Evolutionary conservation across 1,140 invertebrate genomes (phyloP).

Genomic region (Hyles vespertilio): DNA sequence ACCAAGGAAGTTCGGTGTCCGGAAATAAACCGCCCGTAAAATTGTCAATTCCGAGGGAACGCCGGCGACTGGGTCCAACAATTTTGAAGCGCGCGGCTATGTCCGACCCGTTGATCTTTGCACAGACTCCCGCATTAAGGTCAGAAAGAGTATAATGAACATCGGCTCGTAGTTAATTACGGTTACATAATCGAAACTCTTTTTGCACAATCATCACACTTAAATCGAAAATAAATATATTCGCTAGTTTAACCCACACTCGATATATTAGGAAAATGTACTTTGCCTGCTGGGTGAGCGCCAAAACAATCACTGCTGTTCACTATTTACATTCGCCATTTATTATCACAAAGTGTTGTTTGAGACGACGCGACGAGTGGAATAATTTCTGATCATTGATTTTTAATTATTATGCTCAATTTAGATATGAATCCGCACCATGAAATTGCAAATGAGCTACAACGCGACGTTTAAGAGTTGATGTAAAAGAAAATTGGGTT

Average conservation of each 20-base stretch:
- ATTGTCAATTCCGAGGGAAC: constrained; percentile 78
- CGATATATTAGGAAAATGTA: constrained; percentile 47
- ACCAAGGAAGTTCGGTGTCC: constrained; percentile 70
- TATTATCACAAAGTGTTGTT: background rate
- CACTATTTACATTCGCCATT: constrained; percentile 43
- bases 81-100: constrained; percentile 44
- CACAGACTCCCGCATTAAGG: background rate
- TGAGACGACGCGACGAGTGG: background rate
- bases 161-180: too few species aligned
- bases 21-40: constrained; percentile 79
- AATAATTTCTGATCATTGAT: constrained; percentile 1
- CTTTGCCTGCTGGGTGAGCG: constrained; percentile 58
- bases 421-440: background rate
- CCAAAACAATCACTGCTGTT: constrained; percentile 71
- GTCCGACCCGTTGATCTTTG: constrained; percentile 20
- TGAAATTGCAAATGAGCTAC: constrained; percentile 29
- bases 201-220: too few species aligned
- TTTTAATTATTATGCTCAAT: background rate
- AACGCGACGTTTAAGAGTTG: constrained; percentile 29
- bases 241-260: constrained; percentile 14
- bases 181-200: too few species aligned
- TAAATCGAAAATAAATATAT: background rate
- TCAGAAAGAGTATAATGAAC: background rate
- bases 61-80: constrained; percentile 52
- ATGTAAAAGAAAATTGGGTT: constrained; percentile 48